Evolutionary conservation across 2,888 invertebrate genomes (phyloP).

Genomic region (Chymomyza fuscimana): DNA sequence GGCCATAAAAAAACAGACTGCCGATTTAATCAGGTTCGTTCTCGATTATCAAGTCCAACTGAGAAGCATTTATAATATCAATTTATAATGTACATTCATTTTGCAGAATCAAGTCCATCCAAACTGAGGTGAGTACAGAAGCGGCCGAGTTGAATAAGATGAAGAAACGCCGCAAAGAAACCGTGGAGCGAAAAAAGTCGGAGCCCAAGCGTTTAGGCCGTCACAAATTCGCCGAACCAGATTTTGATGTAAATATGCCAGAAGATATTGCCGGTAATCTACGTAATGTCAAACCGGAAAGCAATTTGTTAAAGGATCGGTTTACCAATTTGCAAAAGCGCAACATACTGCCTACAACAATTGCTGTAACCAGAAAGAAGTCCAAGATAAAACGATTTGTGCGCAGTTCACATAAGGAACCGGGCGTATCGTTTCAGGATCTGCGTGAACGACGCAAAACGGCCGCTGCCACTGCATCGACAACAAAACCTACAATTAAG

Average conservation of each 20-base stretch:
- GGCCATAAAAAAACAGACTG: constrained; percentile 86
- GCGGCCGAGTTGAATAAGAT: constrained; percentile 81
- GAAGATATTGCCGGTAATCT: constrained; percentile 87
- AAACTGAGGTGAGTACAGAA: constrained; percentile 81
- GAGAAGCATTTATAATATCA: not conserved
- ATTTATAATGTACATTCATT: not conserved
- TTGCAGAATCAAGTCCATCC: constrained; percentile 82
- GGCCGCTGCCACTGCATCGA: constrained; percentile 42
- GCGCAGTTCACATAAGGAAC: constrained; percentile 81
- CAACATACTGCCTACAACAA: constrained; percentile 90
- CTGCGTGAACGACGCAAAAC: constrained; percentile 58
- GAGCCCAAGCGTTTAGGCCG: constrained; percentile 86
- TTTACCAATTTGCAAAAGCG: constrained; percentile 93
- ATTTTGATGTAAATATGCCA: constrained; percentile 85
- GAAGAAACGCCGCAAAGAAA: constrained; percentile 81
- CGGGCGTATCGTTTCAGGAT: constrained; percentile 75
- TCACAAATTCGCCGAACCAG: constrained; percentile 86
- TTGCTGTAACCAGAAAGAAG: constrained; percentile 84
- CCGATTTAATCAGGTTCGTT: constrained; percentile 85
- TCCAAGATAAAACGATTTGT: constrained; percentile 87
- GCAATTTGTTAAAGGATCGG: constrained; percentile 89
- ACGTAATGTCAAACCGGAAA: constrained; percentile 85
- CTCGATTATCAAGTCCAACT: not conserved
- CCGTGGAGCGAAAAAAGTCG: constrained; percentile 80
- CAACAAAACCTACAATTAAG: constrained; percentile 40